Conservation (phyloP, 2,888 invertebrate genomes). For the Petrolisthes manimaculis region DNA sequence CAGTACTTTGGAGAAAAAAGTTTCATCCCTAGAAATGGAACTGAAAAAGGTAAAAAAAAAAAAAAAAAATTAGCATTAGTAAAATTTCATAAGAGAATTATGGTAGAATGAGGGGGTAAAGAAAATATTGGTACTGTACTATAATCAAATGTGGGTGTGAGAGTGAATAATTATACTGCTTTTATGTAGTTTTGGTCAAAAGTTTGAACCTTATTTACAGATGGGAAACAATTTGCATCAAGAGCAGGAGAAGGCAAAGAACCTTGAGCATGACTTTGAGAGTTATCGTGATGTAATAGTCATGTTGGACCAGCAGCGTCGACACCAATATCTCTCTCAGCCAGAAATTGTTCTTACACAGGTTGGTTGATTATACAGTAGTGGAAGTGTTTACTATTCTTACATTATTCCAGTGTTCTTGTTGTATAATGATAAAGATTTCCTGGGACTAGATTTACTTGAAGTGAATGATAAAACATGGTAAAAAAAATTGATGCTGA, state of each 20-base stretch:
- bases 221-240: neutral
- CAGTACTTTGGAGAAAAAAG: neutral
- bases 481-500: too few relatives aligned
- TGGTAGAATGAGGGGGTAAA: too few relatives aligned
- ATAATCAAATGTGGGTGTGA: too few relatives aligned
- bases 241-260: neutral
- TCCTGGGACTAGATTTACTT: too few relatives aligned
- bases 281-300: constrained; percentile 38
- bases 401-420: neutral
- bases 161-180: too few relatives aligned
- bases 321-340: neutral
- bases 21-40: neutral
- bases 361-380: neutral
- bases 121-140: too few relatives aligned
- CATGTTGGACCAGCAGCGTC: constrained; percentile 34
- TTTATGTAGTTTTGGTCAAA: too few relatives aligned
- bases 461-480: too few relatives aligned
- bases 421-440: neutral
- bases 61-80: too few relatives aligned
- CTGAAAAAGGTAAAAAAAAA: neutral
- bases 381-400: neutral
- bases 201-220: neutral
- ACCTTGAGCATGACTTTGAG: constrained; percentile 29
- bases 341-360: neutral
- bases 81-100: too few relatives aligned